Conservation (phyloP, 2,888 invertebrate species). For the Brachypterus glaber region DNA sequence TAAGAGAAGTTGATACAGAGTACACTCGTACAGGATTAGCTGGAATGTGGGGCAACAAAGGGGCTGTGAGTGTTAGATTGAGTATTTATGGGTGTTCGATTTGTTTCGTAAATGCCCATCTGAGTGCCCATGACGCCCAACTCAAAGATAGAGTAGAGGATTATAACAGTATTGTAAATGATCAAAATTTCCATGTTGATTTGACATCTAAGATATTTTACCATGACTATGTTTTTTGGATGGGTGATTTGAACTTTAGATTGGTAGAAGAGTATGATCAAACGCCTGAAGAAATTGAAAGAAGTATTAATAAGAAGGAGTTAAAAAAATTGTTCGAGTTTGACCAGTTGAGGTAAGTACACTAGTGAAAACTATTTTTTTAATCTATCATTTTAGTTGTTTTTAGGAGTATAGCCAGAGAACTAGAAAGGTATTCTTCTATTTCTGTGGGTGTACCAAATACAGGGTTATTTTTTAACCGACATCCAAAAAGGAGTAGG, state of each 20-base stretch:
- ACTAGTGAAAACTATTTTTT: too few species aligned
- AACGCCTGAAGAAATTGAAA: slow-evolving; percentile 59
- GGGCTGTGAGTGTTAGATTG: slow-evolving; percentile 80
- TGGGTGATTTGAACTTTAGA: slow-evolving; percentile 85
- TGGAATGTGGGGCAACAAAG: slow-evolving; percentile 96
- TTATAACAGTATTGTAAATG: slow-evolving; percentile 76
- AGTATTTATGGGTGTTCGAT: slow-evolving; percentile 81
- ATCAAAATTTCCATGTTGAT: slow-evolving; percentile 67
- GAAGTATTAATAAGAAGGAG: slow-evolving; percentile 54
- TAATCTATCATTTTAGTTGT: too few species aligned
- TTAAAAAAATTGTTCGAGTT: slow-evolving; percentile 55
- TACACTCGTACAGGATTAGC: slow-evolving; percentile 84
- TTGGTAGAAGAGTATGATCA: slow-evolving; percentile 54
- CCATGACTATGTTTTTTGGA: slow-evolving; percentile 93
- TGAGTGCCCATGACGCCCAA: slow-evolving; percentile 82
- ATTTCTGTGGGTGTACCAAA: too few species aligned
- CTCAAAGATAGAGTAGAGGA: slow-evolving; percentile 78
- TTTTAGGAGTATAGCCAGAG: too few species aligned
- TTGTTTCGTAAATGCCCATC: slow-evolving; percentile 81
- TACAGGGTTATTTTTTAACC: too few species aligned
- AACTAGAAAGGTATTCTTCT: too few species aligned
- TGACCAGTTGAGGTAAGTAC: slow-evolving; percentile 65
- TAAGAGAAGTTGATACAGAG: slow-evolving; percentile 76
- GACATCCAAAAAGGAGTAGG: too few species aligned
- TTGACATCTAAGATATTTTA: slow-evolving; percentile 78